These are phyloP conservation scores for Drosophila biarmipes DNA, from an alignment of 1,140 invertebrate genomes.

Conservation along the genomic window DNA sequence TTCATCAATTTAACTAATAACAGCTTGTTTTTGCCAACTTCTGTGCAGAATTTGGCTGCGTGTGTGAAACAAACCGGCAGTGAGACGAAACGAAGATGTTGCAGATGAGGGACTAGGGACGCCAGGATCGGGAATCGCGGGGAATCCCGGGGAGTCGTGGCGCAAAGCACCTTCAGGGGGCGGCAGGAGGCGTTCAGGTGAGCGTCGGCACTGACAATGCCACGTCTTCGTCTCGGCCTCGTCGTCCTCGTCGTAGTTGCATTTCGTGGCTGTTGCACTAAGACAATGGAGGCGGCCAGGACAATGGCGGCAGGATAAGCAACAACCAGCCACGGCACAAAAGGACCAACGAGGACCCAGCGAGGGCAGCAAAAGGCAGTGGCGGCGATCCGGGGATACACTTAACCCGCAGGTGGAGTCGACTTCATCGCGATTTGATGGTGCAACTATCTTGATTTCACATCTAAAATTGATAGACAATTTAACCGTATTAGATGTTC, in stretches of 20 bases:
- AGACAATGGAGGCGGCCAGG: conserved; percentile 49
- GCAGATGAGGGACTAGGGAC: conserved; percentile 11
- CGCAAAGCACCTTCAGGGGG: conserved; percentile 7
- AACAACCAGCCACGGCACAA: conserved; percentile 18
- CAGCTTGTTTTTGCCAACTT: too few relatives aligned
- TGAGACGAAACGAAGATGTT: conserved; percentile 30
- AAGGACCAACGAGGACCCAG: conserved; percentile 2
- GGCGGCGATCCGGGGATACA: neutral
- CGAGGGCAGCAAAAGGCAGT: conserved; percentile 2
- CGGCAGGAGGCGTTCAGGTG: conserved; percentile 50
- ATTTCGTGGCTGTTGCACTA: conserved; percentile 63
- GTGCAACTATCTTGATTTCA: neutral
- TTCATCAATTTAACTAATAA: too few relatives aligned
- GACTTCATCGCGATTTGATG: neutral
- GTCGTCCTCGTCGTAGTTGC: conserved; percentile 23
- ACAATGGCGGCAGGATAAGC: conserved; percentile 56
- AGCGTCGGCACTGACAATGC: conserved; percentile 52
- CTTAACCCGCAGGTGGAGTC: conserved; percentile 9
- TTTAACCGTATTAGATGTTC: neutral
- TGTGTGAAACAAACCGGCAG: conserved; percentile 7
- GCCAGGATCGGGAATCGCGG: neutral
- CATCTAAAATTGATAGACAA: neutral
- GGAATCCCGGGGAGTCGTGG: neutral
- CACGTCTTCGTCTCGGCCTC: conserved; percentile 13
- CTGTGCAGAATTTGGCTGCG: neutral